A percentile compares a stretch with the other conserved stretches of the same genome.
These are phyloP conservation scores for Drosophila kikkawai DNA, from an alignment of 1,140 invertebrate species.

Conservation along the genomic window DNA sequence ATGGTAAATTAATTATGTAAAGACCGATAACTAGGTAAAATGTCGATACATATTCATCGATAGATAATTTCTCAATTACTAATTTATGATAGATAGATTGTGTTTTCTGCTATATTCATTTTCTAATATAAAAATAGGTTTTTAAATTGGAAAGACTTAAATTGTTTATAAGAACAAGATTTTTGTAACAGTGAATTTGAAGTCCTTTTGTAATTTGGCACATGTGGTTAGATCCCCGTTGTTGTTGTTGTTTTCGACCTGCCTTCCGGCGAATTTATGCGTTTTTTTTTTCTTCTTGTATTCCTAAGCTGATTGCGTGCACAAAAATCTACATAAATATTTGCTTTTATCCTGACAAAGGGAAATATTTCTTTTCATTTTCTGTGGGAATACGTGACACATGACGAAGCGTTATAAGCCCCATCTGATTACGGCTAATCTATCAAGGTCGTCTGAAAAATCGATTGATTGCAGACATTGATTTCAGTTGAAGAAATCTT, in stretches of 20 bases:
- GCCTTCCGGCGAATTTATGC: constrained; percentile 39
- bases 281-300: constrained; percentile 18
- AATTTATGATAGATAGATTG: too few relatives aligned
- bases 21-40: too few relatives aligned
- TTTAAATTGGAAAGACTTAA: too few relatives aligned
- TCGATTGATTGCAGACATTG: constrained; percentile 23
- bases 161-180: not conserved
- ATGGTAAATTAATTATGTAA: too few relatives aligned
- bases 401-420: constrained; percentile 17
- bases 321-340: constrained; percentile 62
- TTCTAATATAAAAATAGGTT: too few relatives aligned
- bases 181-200: constrained; percentile 1
- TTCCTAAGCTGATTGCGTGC: constrained; percentile 53
- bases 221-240: constrained; percentile 21
- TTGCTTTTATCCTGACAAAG: constrained; percentile 51
- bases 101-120: too few relatives aligned
- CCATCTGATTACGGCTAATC: constrained; percentile 38
- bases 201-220: constrained; percentile 13
- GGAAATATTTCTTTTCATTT: constrained; percentile 5
- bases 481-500: not conserved
- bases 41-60: too few relatives aligned
- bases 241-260: constrained; percentile 11
- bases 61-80: too few relatives aligned
- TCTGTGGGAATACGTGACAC: constrained; percentile 16
- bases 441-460: constrained; percentile 9